Percentiles rank a stretch among this genome's conserved stretches.
phyloP scores from a whole-genome alignment of 2,888 invertebrate genomes.

The Ophraella communa region DNA sequence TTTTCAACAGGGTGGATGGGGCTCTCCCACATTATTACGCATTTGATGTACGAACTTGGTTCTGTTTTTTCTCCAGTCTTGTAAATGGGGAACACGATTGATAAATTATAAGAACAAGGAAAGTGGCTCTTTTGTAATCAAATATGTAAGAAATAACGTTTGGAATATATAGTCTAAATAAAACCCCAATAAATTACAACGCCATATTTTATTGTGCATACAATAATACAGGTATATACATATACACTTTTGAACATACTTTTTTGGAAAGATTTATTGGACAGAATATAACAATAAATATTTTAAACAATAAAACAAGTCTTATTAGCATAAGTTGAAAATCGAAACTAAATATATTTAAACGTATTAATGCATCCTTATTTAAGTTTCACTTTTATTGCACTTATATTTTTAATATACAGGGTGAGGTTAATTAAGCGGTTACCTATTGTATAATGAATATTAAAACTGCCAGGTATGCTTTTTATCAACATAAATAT shows the following conservation, averaged over 20 bases:
- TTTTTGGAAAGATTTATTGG: slow-evolving; percentile 59
- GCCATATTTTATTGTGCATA: slow-evolving; percentile 63
- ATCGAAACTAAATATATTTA: slow-evolving; percentile 42
- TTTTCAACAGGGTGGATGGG: no score
- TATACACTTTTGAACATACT: slow-evolving; percentile 61
- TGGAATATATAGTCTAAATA: no score
- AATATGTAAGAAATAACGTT: no score
- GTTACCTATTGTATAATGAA: background rate
- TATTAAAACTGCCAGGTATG: background rate
- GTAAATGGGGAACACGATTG: no score
- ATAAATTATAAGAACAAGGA: no score
- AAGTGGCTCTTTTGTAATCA: no score
- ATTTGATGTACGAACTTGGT: no score
- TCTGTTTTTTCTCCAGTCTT: no score
- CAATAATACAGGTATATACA: slow-evolving; percentile 63
- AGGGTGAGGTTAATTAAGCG: slow-evolving; percentile 22
- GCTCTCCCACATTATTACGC: no score
- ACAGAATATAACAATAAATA: slow-evolving; percentile 62
- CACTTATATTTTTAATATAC: slow-evolving; percentile 42
- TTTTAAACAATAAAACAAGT: slow-evolving; percentile 53
- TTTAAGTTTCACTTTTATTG: slow-evolving; percentile 41
- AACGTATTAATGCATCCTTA: slow-evolving; percentile 43
- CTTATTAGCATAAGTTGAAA: slow-evolving; percentile 49
- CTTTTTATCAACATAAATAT: no score
- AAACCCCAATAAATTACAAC: slow-evolving; percentile 51